These are phyloP conservation scores for Lasioglossum calceatum DNA, from an alignment of 2,888 invertebrate genomes.

Conservation along the genomic window DNA sequence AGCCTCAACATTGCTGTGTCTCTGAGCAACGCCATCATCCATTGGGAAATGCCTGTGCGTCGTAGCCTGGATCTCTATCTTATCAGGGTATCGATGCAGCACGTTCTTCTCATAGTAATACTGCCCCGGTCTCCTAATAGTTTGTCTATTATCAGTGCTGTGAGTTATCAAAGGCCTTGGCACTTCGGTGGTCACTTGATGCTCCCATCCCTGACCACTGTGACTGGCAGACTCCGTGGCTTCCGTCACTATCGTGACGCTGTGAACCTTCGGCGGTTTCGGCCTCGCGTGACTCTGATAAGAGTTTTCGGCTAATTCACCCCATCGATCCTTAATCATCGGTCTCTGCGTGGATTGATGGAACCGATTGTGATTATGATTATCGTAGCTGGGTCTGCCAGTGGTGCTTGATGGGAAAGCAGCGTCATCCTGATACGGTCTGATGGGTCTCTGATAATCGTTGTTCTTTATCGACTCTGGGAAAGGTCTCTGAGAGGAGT, in stretches of 20 bases:
- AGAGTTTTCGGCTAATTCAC: not conserved
- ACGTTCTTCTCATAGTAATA: slow-evolving; percentile 76
- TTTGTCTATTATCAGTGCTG: not conserved
- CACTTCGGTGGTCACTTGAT: slow-evolving; percentile 52
- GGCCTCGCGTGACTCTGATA: slow-evolving; percentile 22
- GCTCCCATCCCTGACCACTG: slow-evolving; percentile 28
- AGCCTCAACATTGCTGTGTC: not conserved
- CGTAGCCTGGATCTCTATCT: not conserved
- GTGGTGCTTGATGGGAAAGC: too few species aligned
- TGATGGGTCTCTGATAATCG: slow-evolving; percentile 2
- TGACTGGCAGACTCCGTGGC: slow-evolving; percentile 36
- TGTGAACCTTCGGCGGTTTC: slow-evolving; percentile 60
- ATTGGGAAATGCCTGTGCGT: not conserved
- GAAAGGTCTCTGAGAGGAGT: not conserved
- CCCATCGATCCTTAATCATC: not conserved
- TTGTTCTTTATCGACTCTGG: not conserved
- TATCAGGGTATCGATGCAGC: slow-evolving; percentile 71
- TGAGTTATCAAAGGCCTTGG: slow-evolving; percentile 54
- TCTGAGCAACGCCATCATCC: slow-evolving; percentile 5
- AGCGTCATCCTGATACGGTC: not conserved
- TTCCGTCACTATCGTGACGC: slow-evolving; percentile 63
- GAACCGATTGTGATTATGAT: not conserved
- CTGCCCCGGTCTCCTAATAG: slow-evolving; percentile 60
- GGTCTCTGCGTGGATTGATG: not conserved
- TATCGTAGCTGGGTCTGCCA: not conserved